These are phyloP conservation scores for Macquaria australasica DNA, from an alignment of 2,113 vertebrate genomes.

Conservation along the genomic window DNA sequence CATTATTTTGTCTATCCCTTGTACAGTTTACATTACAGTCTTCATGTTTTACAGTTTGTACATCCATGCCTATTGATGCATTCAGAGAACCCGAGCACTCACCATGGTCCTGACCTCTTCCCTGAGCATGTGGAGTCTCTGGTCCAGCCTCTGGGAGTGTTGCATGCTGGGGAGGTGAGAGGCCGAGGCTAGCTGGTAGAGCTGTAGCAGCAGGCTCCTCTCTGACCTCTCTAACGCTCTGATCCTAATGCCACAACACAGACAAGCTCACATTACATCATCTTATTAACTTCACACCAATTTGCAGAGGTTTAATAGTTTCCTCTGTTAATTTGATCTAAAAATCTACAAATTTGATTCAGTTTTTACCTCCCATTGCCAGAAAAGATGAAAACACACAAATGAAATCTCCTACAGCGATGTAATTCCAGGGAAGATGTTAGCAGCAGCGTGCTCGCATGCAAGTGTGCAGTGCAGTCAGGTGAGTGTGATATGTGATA, in stretches of 20 bases:
- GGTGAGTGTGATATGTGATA: constrained; percentile 67
- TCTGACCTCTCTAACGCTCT: constrained; percentile 81
- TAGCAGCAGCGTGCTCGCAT: constrained; percentile 26
- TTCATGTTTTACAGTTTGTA: background rate
- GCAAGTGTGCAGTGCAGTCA: constrained; percentile 40
- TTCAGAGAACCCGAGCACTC: constrained; percentile 8
- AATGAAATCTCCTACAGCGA: background rate
- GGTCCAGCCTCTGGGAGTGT: constrained; percentile 80
- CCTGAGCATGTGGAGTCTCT: constrained; percentile 80
- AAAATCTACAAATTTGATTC: background rate
- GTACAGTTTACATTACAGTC: background rate
- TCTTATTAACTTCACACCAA: constrained; percentile 3
- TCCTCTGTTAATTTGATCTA: background rate
- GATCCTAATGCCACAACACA: constrained; percentile 67
- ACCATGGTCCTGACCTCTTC: constrained; percentile 81
- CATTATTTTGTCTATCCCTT: background rate
- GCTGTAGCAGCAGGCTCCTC: constrained; percentile 69
- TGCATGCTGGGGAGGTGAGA: constrained; percentile 63
- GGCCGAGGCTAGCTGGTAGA: constrained; percentile 60
- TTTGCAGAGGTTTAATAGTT: background rate
- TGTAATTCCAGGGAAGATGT: constrained; percentile 19
- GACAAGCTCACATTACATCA: constrained; percentile 29
- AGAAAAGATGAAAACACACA: background rate
- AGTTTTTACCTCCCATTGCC: constrained; percentile 2
- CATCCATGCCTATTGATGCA: background rate